Conservation (phyloP, 2,888 invertebrate species). For the Polietes domitor region DNA sequence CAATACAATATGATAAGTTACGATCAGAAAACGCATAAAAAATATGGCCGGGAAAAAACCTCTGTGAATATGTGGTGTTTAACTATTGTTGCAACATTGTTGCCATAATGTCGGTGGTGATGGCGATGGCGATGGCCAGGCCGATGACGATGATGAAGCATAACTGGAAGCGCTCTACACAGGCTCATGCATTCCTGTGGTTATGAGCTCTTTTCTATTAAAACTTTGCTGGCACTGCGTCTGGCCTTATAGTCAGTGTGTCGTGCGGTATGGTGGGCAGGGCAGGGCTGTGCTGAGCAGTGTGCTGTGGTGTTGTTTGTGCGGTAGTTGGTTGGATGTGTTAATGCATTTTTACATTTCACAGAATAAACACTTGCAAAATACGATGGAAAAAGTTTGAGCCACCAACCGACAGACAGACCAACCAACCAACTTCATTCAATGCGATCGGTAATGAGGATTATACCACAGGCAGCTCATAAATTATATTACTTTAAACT, state of each 20-base stretch:
- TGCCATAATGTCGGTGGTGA: conserved; percentile 39
- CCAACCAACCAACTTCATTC: conserved; percentile 8
- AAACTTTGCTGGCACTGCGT: neutral
- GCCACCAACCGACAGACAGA: neutral
- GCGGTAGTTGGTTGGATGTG: neutral
- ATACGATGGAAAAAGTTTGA: conserved; percentile 4
- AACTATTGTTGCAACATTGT: conserved; percentile 54
- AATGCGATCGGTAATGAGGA: conserved; percentile 23
- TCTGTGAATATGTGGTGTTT: conserved; percentile 21
- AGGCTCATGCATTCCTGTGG: conserved; percentile 5
- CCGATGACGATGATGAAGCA: conserved; percentile 15
- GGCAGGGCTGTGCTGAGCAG: neutral
- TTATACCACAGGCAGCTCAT: neutral
- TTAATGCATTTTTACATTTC: conserved; percentile 29
- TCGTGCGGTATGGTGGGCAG: neutral
- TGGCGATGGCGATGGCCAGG: neutral
- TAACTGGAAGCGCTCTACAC: conserved; percentile 12
- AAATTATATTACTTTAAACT: conserved; percentile 30
- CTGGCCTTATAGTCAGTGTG: neutral
- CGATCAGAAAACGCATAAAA: conserved; percentile 48
- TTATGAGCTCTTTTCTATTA: conserved; percentile 24
- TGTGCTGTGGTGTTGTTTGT: neutral
- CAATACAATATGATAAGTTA: conserved; percentile 50
- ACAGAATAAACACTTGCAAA: conserved; percentile 23
- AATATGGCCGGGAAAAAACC: conserved; percentile 21